Percentiles rank a stretch among this genome's conserved stretches.
phyloP scores from a whole-genome alignment of 2,113 vertebrate genomes.

The Antechinus flavipes region DNA sequence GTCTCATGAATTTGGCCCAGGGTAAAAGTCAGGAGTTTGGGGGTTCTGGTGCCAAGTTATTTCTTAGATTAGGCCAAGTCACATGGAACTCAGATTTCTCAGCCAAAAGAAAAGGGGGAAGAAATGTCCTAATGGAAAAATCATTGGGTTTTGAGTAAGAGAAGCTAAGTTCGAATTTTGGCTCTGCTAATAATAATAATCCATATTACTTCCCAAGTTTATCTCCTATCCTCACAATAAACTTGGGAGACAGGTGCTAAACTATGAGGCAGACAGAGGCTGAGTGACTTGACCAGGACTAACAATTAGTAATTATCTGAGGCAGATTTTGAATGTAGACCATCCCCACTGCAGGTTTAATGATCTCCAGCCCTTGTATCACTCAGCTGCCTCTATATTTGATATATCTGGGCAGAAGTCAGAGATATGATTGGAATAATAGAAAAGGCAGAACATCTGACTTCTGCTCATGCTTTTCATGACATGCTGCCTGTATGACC shows the following conservation, averaged over 20 bases:
- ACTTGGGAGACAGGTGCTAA: background rate
- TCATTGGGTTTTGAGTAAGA: background rate
- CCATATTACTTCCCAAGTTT: background rate
- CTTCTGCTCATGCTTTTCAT: background rate
- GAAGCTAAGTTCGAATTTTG: background rate
- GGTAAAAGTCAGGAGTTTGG: no score
- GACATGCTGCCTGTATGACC: background rate
- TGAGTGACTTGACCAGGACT: background rate
- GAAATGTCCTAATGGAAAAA: background rate
- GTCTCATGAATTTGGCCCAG: no score
- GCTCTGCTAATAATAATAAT: background rate
- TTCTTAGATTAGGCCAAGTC: no score
- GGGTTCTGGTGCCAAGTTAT: no score
- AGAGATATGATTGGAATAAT: background rate
- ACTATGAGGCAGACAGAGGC: background rate
- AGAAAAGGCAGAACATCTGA: background rate
- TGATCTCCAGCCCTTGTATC: background rate
- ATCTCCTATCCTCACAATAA: background rate
- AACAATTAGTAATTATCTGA: background rate
- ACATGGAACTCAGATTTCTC: no score
- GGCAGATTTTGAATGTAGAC: background rate
- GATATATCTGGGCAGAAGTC: background rate
- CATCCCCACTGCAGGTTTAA: background rate
- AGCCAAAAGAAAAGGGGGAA: no score
- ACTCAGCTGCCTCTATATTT: background rate